Percentiles rank a stretch among this genome's conserved stretches.
phyloP scores from a whole-genome alignment of 2,888 invertebrate species.

The Luperina nickerlii region DNA sequence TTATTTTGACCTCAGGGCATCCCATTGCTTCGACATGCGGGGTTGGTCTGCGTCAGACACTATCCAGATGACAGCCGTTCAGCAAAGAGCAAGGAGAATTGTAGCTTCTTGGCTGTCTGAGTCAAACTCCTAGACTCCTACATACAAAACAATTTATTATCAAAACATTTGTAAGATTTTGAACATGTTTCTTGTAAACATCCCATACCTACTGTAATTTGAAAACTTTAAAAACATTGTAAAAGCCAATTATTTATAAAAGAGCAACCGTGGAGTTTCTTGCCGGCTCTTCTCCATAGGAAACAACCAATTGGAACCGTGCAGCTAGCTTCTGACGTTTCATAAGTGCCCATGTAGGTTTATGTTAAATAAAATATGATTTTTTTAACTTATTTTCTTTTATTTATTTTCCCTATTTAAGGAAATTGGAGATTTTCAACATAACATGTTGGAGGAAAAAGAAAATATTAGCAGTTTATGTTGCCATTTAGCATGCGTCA shows the following conservation, averaged over 20 bases:
- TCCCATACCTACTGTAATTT: too few species aligned
- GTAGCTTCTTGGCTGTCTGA: slow-evolving; percentile 80
- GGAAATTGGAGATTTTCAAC: background rate
- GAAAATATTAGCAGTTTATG: background rate
- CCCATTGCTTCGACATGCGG: slow-evolving; percentile 87
- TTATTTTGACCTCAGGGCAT: slow-evolving; percentile 77
- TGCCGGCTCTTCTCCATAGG: too few species aligned
- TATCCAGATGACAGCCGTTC: slow-evolving; percentile 81
- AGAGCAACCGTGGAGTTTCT: too few species aligned
- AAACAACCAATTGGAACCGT: too few species aligned
- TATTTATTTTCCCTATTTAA: background rate
- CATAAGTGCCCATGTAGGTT: too few species aligned
- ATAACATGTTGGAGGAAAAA: background rate
- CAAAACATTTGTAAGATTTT: background rate
- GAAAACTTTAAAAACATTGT: too few species aligned
- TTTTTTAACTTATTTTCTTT: background rate
- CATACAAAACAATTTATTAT: background rate
- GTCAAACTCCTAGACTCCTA: slow-evolving; percentile 12
- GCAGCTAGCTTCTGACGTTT: too few species aligned
- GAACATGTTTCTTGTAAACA: background rate
- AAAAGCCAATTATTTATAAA: too few species aligned
- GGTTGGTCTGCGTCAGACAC: slow-evolving; percentile 81
- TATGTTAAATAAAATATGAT: too few species aligned
- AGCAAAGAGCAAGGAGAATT: slow-evolving; percentile 79
- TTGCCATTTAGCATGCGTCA: background rate